Base-by-base conservation (phyloP, 2,797 vertebrate genomes). In the Tauraco hartlaubi region DNA sequence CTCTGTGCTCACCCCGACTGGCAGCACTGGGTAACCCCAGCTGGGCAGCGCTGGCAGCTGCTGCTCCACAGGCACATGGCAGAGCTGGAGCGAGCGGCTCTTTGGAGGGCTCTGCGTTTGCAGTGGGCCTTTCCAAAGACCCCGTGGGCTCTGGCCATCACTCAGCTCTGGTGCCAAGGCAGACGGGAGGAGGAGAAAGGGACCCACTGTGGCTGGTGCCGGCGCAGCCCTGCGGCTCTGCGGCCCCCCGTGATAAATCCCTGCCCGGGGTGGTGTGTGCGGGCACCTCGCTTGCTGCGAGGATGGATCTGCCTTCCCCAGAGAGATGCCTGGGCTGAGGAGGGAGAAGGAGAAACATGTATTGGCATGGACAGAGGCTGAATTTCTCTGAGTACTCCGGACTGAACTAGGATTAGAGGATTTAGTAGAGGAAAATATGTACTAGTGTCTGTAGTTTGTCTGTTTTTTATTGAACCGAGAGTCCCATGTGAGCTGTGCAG, bases 401-500 rank as follows among this genome's bases (percentile, higher is more conserved):
- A 23, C 66, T 92, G 85, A 88, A 85, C 54, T 17, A 26, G 89
- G 78, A 81, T 92, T 80, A 96, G 75, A 84, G 66, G 94, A 73
- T 78, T 94, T 83, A 75, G 49, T 1, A 71, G 73, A 73, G 69
- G 78, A 84, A 88, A 91, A 91, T 88, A 73, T 0, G 0, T 66
- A 15, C 82, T 68, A 48, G 85, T 68, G 78, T 77, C 84, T 94
- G 79, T 68, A 72, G 84, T 91, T 85, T 85, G 91, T 80, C 84
- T 95, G 87, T 0, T 64, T 91, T 95, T 94, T 94, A 96, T 96
- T 90, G 95, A 95, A 79, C 89, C 66, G 9, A 11, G 82, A 63
- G 68, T 94, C 94, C 87, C 94, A 22, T 18, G 92, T 74, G 87
- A 88, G 87, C 91, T 43, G 0, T 85, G 79, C 83, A 68, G 90